These are phyloP conservation scores for Sminthurides bifidus DNA, from an alignment of 1,140 invertebrate species.

Conservation along the genomic window DNA sequence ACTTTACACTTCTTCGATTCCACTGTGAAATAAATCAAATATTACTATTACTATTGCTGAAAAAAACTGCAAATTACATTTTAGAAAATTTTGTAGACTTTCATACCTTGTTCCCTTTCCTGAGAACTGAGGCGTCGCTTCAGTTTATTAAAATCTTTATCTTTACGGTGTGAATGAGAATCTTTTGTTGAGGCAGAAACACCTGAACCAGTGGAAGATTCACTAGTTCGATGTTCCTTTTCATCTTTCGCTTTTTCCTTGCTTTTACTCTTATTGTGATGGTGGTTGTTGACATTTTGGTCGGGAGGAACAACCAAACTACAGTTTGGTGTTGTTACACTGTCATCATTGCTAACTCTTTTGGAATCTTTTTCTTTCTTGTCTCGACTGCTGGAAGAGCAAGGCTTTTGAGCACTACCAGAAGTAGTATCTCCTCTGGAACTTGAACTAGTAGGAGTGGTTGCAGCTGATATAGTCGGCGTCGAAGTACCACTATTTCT, in stretches of 20 bases:
- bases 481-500: constrained; percentile 16
- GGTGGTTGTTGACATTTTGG: neutral
- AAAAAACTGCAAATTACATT: too few relatives aligned
- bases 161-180: constrained; percentile 25
- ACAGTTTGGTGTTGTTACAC: neutral
- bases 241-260: constrained; percentile 32
- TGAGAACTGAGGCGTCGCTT: constrained; percentile 24
- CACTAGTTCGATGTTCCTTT: constrained; percentile 30
- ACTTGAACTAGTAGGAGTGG: neutral
- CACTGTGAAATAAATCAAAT: constrained; percentile 7
- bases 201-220: constrained; percentile 7
- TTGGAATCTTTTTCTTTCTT: constrained; percentile 14
- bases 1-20: constrained; percentile 14
- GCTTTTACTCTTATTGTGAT: constrained; percentile 24
- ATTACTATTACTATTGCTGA: neutral
- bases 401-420: neutral
- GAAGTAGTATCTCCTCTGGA: neutral
- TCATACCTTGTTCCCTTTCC: constrained; percentile 26
- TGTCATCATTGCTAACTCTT: constrained; percentile 14
- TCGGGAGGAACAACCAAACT: neutral
- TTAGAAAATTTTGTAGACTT: neutral
- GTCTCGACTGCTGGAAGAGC: constrained; percentile 5
- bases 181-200: constrained; percentile 16
- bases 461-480: constrained; percentile 8
- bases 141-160: constrained; percentile 23